Evolutionary conservation across 2,797 vertebrate genomes (phyloP).

Genomic region (Tangara arthus): DNA sequence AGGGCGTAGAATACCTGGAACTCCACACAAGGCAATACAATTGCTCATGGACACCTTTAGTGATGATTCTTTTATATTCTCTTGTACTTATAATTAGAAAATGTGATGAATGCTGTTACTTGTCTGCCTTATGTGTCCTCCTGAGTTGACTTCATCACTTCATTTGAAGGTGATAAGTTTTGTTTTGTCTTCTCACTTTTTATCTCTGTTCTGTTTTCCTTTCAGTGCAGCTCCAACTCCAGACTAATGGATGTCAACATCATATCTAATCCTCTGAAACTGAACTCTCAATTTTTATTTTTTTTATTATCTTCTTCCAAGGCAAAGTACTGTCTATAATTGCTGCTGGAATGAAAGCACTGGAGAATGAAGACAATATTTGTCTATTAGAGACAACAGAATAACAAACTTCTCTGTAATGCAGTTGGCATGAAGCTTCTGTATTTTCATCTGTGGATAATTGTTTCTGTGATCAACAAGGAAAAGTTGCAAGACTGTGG

Average conservation of each 20-base stretch:
- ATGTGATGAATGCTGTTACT: background rate
- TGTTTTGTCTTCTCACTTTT: background rate
- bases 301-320: background rate
- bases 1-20: background rate
- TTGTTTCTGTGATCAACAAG: background rate
- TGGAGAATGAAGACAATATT: background rate
- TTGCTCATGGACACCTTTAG: background rate
- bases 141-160: background rate
- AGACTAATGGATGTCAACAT: background rate
- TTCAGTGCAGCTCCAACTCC: background rate
- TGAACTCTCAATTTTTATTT: background rate
- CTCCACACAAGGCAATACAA: background rate
- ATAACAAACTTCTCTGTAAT: background rate
- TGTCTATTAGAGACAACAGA: background rate
- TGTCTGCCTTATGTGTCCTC: background rate
- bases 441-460: slow-evolving; percentile 5
- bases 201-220: background rate
- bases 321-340: background rate
- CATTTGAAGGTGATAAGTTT: background rate
- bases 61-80: background rate
- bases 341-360: slow-evolving; percentile 9
- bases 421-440: background rate
- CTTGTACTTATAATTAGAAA: background rate
- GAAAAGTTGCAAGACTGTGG: background rate
- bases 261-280: background rate